Base-by-base conservation (phyloP, 2,888 invertebrate species). In the Elysia crispata region DNA sequence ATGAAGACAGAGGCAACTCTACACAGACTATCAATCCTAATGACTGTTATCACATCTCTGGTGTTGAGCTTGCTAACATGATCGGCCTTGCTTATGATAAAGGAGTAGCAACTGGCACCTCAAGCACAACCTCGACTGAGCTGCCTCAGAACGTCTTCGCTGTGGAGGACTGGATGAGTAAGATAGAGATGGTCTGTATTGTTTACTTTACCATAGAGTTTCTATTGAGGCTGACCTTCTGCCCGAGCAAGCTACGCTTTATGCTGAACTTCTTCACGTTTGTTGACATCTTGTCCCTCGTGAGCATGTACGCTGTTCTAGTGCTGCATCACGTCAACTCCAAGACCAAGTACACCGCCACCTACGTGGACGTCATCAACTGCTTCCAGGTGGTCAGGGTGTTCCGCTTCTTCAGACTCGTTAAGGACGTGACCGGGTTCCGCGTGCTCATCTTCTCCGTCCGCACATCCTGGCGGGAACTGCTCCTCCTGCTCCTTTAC, bases 361-460 rank as follows among this genome's bases (percentile, higher is more conserved):
- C 86, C 8, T 76, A 86, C 64, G 66, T 85, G 18, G 87, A 88
- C 77, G 84, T 84, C 28, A 70, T 89, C 0, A 86, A 87, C 66
- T 85, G 86, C 72, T 64, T 87, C 49, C 87, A 87, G 66, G 83
- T 89, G 30, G 76, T 88, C 31, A 81, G 89, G 11, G 86, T 89
- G 8, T 85, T 89, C 64, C 84, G 89, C 18, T 80, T 89, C 31
- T 85, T 89, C 76, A 83, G 88, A 0, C 82, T 89, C 30, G 85
- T 88, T 5, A 85, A 86, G 30, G 86, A 87, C 76, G 86, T 87
- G 28, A 83, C 84, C 8, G 89, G 90, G 11, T 87, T 90, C 69
- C 86, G 88, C 8, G 89, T 90, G 0, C 77, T 89, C 15, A 73
- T 87, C 25, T 86, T 87, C 70, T 87, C 90, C 5, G 82, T 90